Conservation (phyloP, 2,888 invertebrate species). For the Auanema freiburgensis region DNA sequence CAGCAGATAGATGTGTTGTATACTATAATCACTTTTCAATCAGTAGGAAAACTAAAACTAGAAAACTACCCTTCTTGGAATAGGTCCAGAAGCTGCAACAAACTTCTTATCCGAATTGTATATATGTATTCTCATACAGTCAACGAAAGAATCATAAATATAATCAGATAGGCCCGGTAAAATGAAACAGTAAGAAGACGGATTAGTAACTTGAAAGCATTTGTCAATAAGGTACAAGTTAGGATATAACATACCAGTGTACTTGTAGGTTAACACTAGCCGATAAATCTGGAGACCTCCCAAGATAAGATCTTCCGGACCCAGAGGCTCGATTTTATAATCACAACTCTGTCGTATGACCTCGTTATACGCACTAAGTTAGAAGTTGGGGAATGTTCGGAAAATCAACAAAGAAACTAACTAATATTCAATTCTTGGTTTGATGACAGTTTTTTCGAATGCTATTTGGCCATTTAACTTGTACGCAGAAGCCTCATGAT, state of each 20-base stretch:
- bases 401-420: background rate
- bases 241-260: constrained; percentile 67
- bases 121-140: constrained; percentile 88
- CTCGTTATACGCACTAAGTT: constrained; percentile 24
- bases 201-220: background rate
- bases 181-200: constrained; percentile 67
- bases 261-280: constrained; percentile 82
- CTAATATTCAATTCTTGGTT: background rate
- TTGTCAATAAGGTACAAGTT: too few relatives aligned
- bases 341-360: constrained; percentile 75
- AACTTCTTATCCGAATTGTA: constrained; percentile 87
- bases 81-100: too few relatives aligned
- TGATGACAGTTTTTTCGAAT: background rate
- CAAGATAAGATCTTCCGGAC: constrained; percentile 81
- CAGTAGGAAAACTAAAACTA: too few relatives aligned
- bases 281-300: constrained; percentile 96
- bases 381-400: background rate
- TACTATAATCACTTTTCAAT: constrained; percentile 73
- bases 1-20: constrained; percentile 86
- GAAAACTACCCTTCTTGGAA: too few relatives aligned
- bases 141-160: constrained; percentile 92
- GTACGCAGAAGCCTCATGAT: background rate
- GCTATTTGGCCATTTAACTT: background rate
- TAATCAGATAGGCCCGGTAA: constrained; percentile 81
- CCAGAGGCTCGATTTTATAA: constrained; percentile 78